Conservation (phyloP, 2,888 invertebrate genomes). For the Bimastos eiseni region DNA sequence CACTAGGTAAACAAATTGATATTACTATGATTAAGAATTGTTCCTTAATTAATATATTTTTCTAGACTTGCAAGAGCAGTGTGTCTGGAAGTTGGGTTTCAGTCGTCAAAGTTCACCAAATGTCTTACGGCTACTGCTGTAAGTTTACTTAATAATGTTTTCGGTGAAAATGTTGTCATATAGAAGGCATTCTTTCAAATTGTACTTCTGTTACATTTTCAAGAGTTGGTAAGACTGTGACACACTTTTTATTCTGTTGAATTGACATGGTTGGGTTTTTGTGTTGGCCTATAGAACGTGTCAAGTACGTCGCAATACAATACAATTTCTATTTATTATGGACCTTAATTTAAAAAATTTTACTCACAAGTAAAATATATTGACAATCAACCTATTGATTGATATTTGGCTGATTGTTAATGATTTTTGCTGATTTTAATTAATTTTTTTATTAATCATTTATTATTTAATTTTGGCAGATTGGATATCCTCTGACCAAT, state of each 20-base stretch:
- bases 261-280: background rate
- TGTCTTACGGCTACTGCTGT: background rate
- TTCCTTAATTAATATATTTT: background rate
- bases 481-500: background rate
- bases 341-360: too few relatives aligned
- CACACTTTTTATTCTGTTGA: background rate
- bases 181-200: background rate
- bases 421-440: too few relatives aligned
- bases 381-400: too few relatives aligned
- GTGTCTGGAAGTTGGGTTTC: constrained; percentile 9
- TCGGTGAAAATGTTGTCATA: background rate
- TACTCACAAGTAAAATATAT: too few relatives aligned
- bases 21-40: background rate
- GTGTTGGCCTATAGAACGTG: background rate
- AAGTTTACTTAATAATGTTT: background rate
- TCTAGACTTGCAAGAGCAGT: constrained; percentile 14
- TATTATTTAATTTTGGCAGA: too few relatives aligned
- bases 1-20: background rate
- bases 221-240: background rate
- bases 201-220: background rate
- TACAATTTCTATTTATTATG: too few relatives aligned
- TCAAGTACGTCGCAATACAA: background rate
- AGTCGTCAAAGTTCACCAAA: background rate
- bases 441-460: too few relatives aligned
- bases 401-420: too few relatives aligned